Evolutionary conservation across 2,888 invertebrate genomes (phyloP), one percentile per base, ranked within the genome.

Genomic region (Spisula subtruncata): DNA sequence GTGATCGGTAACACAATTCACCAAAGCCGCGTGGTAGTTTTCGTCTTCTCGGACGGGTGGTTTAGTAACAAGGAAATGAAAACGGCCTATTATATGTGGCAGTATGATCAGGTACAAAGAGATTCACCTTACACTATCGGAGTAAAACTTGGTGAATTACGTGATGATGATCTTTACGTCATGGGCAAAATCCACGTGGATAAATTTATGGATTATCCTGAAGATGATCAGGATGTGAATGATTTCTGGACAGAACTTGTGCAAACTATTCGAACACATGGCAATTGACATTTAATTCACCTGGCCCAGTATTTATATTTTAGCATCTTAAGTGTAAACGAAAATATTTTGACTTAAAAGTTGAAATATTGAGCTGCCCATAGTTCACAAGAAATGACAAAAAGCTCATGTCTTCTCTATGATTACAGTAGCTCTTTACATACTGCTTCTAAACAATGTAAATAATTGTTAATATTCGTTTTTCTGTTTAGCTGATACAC

Each of bases 11-110:
- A 83, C 20, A 35, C 29, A 20, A 83, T 83, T 0, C 54, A 83
- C 32, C 18, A 20, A 56, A 83, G 83, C 20, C 48, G 35, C 0
- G 56, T 83, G 14, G 54, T 83, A 12, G 32, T 83, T 14, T 83
- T 83, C 41, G 41, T 83, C 5, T n/a, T 83, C 16, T 82, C 54
- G 2, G 82, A 83, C 1, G 83, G 56, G 5, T 83, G 83, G 83
- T 60, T 56, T 0, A 60, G 20, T 20, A 56, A 83, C 35, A 1
- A 56, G 5, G n/a, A 20, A 18, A 83, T 83, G 83, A 35, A 83
- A 16, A 60, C 56, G 35, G 60, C 83, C 0, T 8, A 56, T 14
- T 56, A 83, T 32, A 83, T 83, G 83, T 83, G 83, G 83, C 60
- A 56, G 18, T 56, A 56, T 29, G 83, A 83, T 20, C 56, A 20